Percentiles rank a stretch among this genome's conserved stretches.
phyloP scores from a whole-genome alignment of 2,888 invertebrate genomes.

The Cephus rjabovi region DNA sequence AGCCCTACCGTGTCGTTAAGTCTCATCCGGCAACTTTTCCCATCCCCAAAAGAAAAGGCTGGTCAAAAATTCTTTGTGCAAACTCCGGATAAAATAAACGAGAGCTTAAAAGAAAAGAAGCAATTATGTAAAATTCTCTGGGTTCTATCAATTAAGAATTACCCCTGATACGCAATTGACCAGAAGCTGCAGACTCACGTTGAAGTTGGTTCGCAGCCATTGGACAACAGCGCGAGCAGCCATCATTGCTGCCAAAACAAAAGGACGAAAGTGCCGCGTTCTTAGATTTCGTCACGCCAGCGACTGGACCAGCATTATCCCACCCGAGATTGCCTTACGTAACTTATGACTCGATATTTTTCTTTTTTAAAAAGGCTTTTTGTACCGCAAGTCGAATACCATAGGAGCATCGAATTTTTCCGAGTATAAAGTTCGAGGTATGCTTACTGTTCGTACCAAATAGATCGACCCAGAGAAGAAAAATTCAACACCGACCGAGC shows the following conservation, averaged over 20 bases:
- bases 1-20: neutral
- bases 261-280: slow-evolving; percentile 3
- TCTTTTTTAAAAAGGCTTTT: neutral
- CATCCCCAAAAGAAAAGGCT: neutral
- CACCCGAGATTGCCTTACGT: slow-evolving; percentile 3
- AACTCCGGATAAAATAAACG: neutral
- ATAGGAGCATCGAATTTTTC: neutral
- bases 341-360: slow-evolving; percentile 1
- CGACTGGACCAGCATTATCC: slow-evolving; percentile 4
- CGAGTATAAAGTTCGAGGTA: neutral
- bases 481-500: neutral
- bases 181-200: neutral
- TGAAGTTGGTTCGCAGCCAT: slow-evolving; percentile 4
- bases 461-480: neutral
- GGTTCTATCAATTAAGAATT: neutral
- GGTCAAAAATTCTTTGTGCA: neutral
- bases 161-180: neutral
- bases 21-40: neutral
- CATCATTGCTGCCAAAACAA: slow-evolving; percentile 11
- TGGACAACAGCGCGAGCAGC: neutral
- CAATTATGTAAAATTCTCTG: neutral
- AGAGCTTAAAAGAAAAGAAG: neutral
- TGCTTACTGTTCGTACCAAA: neutral
- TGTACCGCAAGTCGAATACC: neutral
- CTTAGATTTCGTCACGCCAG: slow-evolving; percentile 11